These are phyloP conservation scores for Vesta saturnalis DNA, from an alignment of 2,888 invertebrate genomes.

Conservation along the genomic window DNA sequence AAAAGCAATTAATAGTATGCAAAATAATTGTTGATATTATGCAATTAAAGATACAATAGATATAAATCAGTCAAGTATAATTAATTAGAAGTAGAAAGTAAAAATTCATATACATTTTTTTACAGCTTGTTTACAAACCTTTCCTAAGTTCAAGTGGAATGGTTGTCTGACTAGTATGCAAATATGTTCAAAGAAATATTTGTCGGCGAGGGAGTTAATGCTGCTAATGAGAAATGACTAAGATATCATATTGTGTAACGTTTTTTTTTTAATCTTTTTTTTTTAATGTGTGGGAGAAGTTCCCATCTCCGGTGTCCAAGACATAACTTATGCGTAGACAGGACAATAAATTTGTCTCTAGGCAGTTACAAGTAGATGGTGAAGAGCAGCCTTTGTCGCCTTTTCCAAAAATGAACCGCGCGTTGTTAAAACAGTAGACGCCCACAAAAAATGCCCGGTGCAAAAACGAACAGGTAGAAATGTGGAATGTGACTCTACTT, in stretches of 20 bases:
- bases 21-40: not conserved
- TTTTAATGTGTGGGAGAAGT: slow-evolving; percentile 52
- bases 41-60: not conserved
- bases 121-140: not conserved
- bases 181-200: slow-evolving; percentile 11
- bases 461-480: slow-evolving; percentile 38
- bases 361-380: slow-evolving; percentile 52
- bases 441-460: slow-evolving; percentile 45
- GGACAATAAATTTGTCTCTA: slow-evolving; percentile 57
- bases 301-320: slow-evolving; percentile 50
- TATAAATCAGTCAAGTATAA: not conserved
- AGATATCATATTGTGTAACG: slow-evolving; percentile 42
- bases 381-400: slow-evolving; percentile 50
- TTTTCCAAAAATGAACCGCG: slow-evolving; percentile 50
- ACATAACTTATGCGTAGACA: slow-evolving; percentile 56
- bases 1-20: not conserved
- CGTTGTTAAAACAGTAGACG: slow-evolving; percentile 46
- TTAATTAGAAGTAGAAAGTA: not conserved
- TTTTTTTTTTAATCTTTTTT: slow-evolving; percentile 34
- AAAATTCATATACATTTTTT: not conserved
- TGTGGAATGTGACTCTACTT: slow-evolving; percentile 41
- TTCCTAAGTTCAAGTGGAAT: slow-evolving; percentile 3
- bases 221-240: slow-evolving; percentile 41
- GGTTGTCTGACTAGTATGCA: slow-evolving; percentile 2
- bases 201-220: slow-evolving; percentile 15